Evolutionary conservation across 2,113 vertebrate species (phyloP).

Genomic region (Erythrolamprus reginae): DNA sequence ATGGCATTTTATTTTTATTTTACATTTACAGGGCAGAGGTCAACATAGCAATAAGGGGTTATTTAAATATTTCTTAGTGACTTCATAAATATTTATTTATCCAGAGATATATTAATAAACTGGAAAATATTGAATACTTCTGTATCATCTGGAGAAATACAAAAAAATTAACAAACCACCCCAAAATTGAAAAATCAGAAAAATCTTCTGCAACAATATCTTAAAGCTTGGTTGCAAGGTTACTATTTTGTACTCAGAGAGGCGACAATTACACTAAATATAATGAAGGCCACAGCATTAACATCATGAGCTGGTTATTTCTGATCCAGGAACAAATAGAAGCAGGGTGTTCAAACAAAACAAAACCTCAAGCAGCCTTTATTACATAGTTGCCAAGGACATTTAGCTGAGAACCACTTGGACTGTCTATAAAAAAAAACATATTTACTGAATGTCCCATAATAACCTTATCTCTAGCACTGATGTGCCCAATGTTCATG

Average conservation of each 20-base stretch:
- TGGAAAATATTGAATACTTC: constrained; percentile 1
- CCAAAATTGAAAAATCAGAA: too few relatives aligned
- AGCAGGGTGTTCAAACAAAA: not conserved
- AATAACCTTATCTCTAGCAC: not conserved
- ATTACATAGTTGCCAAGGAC: not conserved
- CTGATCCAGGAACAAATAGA: too few relatives aligned
- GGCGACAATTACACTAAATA: not conserved
- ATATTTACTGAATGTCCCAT: not conserved
- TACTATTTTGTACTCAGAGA: not conserved
- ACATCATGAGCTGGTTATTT: not conserved
- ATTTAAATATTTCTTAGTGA: constrained; percentile 21
- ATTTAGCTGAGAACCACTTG: not conserved
- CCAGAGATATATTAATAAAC: constrained; percentile 13
- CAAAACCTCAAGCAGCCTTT: not conserved
- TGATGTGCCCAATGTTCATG: not conserved
- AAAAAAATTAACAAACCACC: not conserved
- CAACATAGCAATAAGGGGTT: constrained; percentile 25
- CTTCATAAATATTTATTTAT: constrained; percentile 40
- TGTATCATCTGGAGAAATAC: not conserved
- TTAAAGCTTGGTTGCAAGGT: not conserved
- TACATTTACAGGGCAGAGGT: constrained; percentile 27
- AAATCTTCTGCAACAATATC: too few relatives aligned
- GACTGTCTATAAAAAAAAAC: not conserved
- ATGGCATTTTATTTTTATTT: constrained; percentile 24
- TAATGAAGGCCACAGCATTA: not conserved